Base-by-base conservation (phyloP, 2,113 vertebrate species). In the Riparia riparia region DNA sequence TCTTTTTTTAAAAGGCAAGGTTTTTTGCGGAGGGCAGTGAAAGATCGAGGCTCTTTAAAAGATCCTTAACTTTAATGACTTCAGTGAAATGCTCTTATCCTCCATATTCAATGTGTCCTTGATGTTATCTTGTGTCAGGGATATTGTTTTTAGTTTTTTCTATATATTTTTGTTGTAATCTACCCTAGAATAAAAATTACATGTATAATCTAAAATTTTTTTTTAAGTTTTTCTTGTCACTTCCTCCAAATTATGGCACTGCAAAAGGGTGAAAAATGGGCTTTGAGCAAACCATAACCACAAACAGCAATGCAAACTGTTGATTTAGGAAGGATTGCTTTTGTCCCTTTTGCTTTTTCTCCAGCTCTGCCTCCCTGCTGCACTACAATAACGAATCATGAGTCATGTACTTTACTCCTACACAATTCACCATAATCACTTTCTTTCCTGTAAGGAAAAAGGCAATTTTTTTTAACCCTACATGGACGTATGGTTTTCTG, bases 331-430 rank as follows among this genome's bases (percentile, higher is more conserved):
- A 80, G 44, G 31, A 37, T 14, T 93, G 47, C 74, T 82, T 86
- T 76, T 95, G 79, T 96, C 50, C 69, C 80, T 83, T 73, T 74
- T 95, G n/a, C 71, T 86, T 94, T 89, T 50, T 86, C 42, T 81
- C 56, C 61, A 86, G 32, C 39, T 89, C 69, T 88, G 51, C 64
- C 51, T 92, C 26, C 68, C 76, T 83, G 60, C 80, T 86, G 86
- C 68, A 63, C 64, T 73, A 58, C 90, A 92, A 4, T 81, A 95
- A 88, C 0, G 25, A 71, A 84, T 80, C 47, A 60, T 96, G 95
- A 94, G 60, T 97, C 93, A 94, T 92, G 87, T 66, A 73, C 80
- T 86, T 32, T 83, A 63, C 95, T 96, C 93, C 95, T 96, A 96
- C 96, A 81, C 71, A 89, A 86, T 81, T 86, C 71, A 68, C 71